Conservation (phyloP, 2,888 invertebrate genomes). For the Microctonus aethiopoides region DNA sequence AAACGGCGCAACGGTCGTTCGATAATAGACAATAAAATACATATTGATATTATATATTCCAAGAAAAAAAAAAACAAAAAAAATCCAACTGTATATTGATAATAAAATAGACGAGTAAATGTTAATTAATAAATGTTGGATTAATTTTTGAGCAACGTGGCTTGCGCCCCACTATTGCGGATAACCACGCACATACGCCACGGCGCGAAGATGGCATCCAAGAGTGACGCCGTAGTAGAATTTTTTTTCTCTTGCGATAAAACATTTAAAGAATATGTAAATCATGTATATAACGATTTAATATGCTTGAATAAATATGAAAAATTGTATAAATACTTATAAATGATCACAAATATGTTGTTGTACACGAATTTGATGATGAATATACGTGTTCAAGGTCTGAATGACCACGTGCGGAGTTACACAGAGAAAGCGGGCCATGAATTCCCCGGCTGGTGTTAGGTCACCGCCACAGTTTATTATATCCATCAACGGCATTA, state of each 20-base stretch:
- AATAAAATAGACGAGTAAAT: background rate
- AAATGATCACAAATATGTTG: constrained; percentile 15
- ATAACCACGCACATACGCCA: constrained; percentile 53
- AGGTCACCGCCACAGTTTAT: constrained; percentile 16
- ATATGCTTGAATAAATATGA: background rate
- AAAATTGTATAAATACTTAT: background rate
- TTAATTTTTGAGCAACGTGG: constrained; percentile 48
- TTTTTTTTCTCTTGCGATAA: background rate
- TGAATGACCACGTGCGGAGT: constrained; percentile 50
- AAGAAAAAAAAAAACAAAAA: too few relatives aligned
- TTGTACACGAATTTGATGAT: background rate
- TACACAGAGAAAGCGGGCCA: constrained; percentile 31
- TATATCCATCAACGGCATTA: background rate
- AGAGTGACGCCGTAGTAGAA: constrained; percentile 56
- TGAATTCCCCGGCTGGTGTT: constrained; percentile 28
- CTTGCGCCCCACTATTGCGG: constrained; percentile 50
- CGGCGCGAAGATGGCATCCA: constrained; percentile 61
- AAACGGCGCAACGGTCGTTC: background rate
- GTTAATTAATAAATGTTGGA: constrained; percentile 3
- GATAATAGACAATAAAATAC: background rate
- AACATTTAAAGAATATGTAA: background rate
- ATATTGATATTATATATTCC: too few relatives aligned
- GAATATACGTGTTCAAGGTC: constrained; percentile 13
- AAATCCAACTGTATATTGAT: background rate
- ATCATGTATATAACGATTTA: background rate